phyloP scores from a whole-genome alignment of 92 coral and sea anemone species.

The Parazoanthus darwini region DNA sequence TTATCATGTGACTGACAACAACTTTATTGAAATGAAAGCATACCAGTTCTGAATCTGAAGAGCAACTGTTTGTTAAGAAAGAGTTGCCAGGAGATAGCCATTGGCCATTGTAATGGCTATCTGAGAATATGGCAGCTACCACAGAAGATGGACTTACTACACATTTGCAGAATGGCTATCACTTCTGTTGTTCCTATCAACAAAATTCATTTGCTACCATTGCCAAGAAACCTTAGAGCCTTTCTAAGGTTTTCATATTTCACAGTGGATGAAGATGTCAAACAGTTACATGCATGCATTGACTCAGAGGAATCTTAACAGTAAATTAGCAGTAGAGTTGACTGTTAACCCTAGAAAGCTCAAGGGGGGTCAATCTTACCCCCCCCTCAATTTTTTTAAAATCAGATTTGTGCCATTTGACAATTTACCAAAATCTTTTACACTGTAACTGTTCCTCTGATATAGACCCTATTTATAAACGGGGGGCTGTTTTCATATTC shows the following conservation, averaged over 20 bases:
- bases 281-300: neutral
- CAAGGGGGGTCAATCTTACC: too few relatives aligned
- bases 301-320: neutral
- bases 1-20: too few relatives aligned
- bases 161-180: conserved; percentile 80
- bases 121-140: conserved; percentile 86
- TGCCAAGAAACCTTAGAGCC: conserved; percentile 72
- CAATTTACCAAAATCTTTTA: too few relatives aligned
- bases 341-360: too few relatives aligned
- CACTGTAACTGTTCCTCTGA: too few relatives aligned
- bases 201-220: conserved; percentile 61
- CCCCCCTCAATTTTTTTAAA: too few relatives aligned
- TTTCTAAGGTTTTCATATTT: conserved; percentile 57
- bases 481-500: too few relatives aligned
- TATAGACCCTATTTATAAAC: too few relatives aligned
- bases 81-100: conserved; percentile 84
- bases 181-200: conserved; percentile 62
- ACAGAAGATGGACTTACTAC: conserved; percentile 76
- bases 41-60: too few relatives aligned
- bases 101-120: conserved; percentile 73
- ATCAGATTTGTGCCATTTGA: too few relatives aligned
- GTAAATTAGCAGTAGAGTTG: neutral
- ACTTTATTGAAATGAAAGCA: too few relatives aligned
- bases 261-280: conserved; percentile 9
- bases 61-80: too few relatives aligned